These are phyloP conservation scores for Malurus cyaneus DNA, from an alignment of 2,113 vertebrate species.

Conservation along the genomic window DNA sequence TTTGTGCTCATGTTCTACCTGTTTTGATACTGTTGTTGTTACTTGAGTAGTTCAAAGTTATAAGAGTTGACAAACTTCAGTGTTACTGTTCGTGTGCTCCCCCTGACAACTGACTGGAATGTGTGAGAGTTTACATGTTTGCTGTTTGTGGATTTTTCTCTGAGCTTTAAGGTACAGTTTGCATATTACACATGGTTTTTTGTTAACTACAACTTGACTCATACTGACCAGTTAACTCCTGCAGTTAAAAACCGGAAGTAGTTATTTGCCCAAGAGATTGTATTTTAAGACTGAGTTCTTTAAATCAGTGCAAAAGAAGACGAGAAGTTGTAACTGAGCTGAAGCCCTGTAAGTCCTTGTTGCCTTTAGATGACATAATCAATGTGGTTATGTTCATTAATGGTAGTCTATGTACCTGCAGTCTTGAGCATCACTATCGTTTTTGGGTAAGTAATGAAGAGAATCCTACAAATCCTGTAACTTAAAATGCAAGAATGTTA, in stretches of 20 bases:
- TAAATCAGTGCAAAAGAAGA: conserved; percentile 74
- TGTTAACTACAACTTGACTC: background rate
- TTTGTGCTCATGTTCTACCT: background rate
- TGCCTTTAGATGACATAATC: conserved; percentile 65
- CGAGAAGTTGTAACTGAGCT: conserved; percentile 45
- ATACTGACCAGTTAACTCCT: conserved; percentile 37
- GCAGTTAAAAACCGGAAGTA: conserved; percentile 43
- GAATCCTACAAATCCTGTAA: conserved; percentile 61
- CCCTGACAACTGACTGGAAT: background rate
- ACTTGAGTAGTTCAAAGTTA: background rate
- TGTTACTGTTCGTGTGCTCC: conserved; percentile 16
- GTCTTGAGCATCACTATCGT: conserved; percentile 14
- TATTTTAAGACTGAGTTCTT: conserved; percentile 70
- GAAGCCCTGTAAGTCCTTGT: conserved; percentile 55
- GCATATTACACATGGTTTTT: conserved; percentile 50
- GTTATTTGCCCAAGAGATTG: conserved; percentile 62
- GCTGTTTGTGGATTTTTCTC: conserved; percentile 61
- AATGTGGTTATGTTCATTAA: conserved; percentile 55
- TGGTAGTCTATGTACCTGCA: conserved; percentile 47
- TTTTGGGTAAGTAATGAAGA: conserved; percentile 68
- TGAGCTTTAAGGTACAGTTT: conserved; percentile 49
- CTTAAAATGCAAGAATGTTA: conserved; percentile 39
- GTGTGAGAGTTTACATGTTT: background rate
- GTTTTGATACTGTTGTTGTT: background rate
- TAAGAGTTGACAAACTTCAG: background rate